Conservation (phyloP, 2,113 vertebrate genomes). For the Suncus etruscus region DNA sequence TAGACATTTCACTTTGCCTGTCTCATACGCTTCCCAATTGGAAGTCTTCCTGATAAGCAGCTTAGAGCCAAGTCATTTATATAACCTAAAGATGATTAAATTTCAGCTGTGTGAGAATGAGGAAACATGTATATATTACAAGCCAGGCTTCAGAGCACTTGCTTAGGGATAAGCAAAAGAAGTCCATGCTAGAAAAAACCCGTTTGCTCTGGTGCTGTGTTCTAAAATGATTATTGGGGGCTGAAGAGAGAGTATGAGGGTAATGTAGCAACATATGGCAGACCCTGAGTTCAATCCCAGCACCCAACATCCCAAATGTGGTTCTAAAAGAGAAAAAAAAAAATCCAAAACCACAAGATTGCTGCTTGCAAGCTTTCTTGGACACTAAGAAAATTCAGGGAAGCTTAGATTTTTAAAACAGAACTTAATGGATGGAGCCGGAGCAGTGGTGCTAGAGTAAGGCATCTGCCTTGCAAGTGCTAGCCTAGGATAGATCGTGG, state of each 20-base stretch:
- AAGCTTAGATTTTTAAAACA: neutral
- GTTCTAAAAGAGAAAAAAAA: too few species aligned
- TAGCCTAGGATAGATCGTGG: too few species aligned
- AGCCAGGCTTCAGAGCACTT: slow-evolving; percentile 39
- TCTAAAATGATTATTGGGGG: neutral
- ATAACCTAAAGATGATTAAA: slow-evolving; percentile 67
- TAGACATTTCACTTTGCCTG: slow-evolving; percentile 32
- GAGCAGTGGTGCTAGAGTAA: too few species aligned
- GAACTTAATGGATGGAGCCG: neutral
- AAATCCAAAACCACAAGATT: too few species aligned
- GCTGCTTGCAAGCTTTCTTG: neutral
- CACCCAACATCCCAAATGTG: too few species aligned
- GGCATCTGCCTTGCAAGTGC: too few species aligned
- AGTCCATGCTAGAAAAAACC: slow-evolving; percentile 43
- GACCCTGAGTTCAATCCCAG: too few species aligned
- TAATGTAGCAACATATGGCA: too few species aligned
- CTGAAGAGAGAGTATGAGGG: too few species aligned
- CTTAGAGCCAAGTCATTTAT: slow-evolving; percentile 74
- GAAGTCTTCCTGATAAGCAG: slow-evolving; percentile 57
- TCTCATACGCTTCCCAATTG: slow-evolving; percentile 5
- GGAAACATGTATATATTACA: slow-evolving; percentile 27
- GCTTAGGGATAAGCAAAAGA: slow-evolving; percentile 40
- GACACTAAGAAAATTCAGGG: slow-evolving; percentile 2
- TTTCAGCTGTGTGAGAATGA: slow-evolving; percentile 68
- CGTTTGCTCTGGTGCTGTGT: slow-evolving; percentile 46